These are phyloP conservation scores for Lochmaea crataegi DNA, from an alignment of 2,888 invertebrate species.

Conservation along the genomic window DNA sequence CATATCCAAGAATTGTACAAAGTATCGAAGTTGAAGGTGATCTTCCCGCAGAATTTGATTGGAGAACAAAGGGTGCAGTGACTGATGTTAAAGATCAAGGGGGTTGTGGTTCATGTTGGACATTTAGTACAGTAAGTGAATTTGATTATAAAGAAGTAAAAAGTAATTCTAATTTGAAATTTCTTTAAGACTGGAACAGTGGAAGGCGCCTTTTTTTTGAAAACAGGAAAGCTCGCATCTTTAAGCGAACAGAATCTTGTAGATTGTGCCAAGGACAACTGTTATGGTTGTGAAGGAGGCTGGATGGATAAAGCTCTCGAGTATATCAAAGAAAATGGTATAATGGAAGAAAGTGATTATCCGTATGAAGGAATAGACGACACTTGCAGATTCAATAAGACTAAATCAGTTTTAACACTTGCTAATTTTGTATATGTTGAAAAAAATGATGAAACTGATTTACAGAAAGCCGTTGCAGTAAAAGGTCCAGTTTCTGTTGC, in stretches of 20 bases:
- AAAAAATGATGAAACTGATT: constrained; percentile 47
- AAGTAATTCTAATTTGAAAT: no score
- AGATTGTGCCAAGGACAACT: constrained; percentile 85
- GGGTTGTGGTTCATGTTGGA: constrained; percentile 91
- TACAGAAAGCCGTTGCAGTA: constrained; percentile 43
- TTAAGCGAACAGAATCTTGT: constrained; percentile 92
- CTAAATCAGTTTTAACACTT: constrained; percentile 79
- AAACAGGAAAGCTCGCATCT: constrained; percentile 78
- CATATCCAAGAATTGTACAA: not conserved
- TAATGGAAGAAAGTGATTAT: constrained; percentile 89
- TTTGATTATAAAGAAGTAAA: no score
- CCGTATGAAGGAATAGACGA: constrained; percentile 84
- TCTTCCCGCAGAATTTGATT: constrained; percentile 71
- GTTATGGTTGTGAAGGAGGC: constrained; percentile 91
- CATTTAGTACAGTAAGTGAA: constrained; percentile 81
- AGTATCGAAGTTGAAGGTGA: not conserved
- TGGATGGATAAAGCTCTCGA: constrained; percentile 84
- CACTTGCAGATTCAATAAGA: constrained; percentile 76
- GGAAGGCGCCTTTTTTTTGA: constrained; percentile 79
- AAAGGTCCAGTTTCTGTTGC: constrained; percentile 46
- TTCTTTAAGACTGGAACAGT: no score
- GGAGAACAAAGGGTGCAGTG: constrained; percentile 86
- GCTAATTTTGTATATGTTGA: constrained; percentile 81
- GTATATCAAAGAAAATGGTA: constrained; percentile 81
- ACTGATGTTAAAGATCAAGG: constrained; percentile 91